Conservation (phyloP, 2,888 invertebrate species). For the Nephrocerus scutellatus region DNA sequence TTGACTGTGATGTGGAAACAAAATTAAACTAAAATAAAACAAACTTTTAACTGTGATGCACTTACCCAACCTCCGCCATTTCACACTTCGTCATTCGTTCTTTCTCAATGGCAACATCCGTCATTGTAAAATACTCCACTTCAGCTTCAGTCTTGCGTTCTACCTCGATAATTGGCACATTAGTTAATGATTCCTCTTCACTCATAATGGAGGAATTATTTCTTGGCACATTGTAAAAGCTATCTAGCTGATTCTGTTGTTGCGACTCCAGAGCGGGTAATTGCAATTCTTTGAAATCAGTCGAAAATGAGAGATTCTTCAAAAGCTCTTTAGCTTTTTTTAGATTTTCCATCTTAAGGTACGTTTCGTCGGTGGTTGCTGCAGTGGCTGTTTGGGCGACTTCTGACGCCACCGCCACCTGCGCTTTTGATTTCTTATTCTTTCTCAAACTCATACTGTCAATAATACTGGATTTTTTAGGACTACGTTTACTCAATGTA, state of each 20-base stretch:
- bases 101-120: conserved; percentile 39
- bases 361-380: conserved; percentile 9
- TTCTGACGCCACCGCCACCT: conserved; percentile 21
- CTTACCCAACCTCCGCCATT: not conserved
- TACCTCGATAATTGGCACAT: conserved; percentile 20
- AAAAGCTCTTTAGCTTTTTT: conserved; percentile 36
- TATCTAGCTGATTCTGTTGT: conserved; percentile 13
- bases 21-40: not conserved
- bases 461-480: conserved; percentile 37
- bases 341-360: conserved; percentile 26
- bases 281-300: conserved; percentile 36
- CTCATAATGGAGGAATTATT: conserved; percentile 35
- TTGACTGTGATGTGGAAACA: conserved; percentile 9
- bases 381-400: conserved; percentile 6
- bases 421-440: conserved; percentile 35
- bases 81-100: conserved; percentile 27
- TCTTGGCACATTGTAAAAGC: conserved; percentile 42
- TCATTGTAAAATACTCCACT: conserved; percentile 44
- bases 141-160: conserved; percentile 38
- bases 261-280: conserved; percentile 13
- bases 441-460: conserved; percentile 43
- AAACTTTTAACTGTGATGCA: not conserved
- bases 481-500: conserved; percentile 38
- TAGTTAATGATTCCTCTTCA: not conserved
- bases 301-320: conserved; percentile 43